phyloP scores from a whole-genome alignment of 2,113 vertebrate species.

The Erythrolamprus reginae region DNA sequence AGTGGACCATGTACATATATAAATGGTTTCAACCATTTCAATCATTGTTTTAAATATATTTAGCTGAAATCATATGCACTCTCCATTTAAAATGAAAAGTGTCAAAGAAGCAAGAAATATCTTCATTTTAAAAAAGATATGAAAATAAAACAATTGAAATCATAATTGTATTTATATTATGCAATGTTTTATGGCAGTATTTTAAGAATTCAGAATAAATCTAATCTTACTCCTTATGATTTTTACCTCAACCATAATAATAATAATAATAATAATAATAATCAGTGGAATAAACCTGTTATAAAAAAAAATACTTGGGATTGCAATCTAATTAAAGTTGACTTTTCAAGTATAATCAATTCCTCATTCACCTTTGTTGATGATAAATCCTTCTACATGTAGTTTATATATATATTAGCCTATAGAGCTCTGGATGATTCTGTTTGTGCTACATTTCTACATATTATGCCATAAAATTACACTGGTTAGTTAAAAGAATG shows the following conservation, averaged over 20 bases:
- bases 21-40: not conserved
- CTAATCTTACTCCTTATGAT: not conserved
- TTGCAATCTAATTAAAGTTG: not conserved
- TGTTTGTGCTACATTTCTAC: not conserved
- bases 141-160: not conserved
- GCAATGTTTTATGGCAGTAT: not conserved
- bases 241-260: not conserved
- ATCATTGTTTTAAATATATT: not conserved
- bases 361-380: not conserved
- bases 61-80: not conserved
- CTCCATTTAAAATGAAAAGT: not conserved
- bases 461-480: not conserved
- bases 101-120: not conserved
- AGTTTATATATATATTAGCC: not conserved
- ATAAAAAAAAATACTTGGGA: not conserved
- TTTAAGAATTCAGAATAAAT: not conserved
- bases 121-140: not conserved
- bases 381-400: not conserved
- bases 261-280: too few relatives aligned
- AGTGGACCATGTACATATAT: not conserved
- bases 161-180: not conserved
- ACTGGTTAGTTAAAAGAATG: constrained; percentile 1
- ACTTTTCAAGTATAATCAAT: not conserved
- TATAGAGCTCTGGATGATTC: not conserved
- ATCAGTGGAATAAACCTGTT: not conserved